Conservation (phyloP, 2,888 invertebrate species). For the Dorcus parallelipipedus region DNA sequence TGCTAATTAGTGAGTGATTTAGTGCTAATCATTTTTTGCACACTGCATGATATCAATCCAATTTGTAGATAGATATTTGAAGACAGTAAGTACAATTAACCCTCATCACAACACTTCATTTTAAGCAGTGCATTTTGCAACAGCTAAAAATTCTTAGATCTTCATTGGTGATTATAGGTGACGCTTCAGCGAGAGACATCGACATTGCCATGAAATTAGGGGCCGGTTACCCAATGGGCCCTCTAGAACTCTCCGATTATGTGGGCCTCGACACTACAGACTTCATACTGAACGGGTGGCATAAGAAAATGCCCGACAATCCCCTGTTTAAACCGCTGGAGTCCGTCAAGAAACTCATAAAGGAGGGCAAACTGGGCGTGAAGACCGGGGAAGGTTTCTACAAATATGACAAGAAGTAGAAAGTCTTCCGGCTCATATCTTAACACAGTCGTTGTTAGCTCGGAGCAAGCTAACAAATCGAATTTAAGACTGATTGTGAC, state of each 20-base stretch:
- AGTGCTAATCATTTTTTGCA: no score
- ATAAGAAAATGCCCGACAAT: conserved; percentile 66
- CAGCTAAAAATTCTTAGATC: no score
- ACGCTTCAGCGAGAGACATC: conserved; percentile 72
- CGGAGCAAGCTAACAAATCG: no score
- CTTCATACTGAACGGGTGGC: conserved; percentile 78
- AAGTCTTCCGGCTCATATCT: background rate
- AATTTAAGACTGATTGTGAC: no score
- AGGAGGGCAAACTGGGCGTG: conserved; percentile 75
- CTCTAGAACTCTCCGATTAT: conserved; percentile 79
- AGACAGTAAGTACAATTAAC: no score
- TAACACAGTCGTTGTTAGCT: background rate
- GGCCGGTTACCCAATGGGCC: conserved; percentile 88
- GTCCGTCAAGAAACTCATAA: conserved; percentile 64
- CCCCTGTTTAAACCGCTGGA: conserved; percentile 63
- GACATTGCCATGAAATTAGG: conserved; percentile 90
- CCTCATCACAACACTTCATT: no score
- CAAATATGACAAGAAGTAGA: conserved; percentile 58
- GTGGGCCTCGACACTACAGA: conserved; percentile 78
- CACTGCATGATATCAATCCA: no score
- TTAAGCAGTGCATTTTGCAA: no score
- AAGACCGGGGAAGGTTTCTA: conserved; percentile 87
- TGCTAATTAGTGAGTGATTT: no score
- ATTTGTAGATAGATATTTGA: no score
- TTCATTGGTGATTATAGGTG: conserved; percentile 49